Percentiles rank a stretch among this genome's conserved stretches.
These are phyloP conservation scores for Strix uralensis DNA, from an alignment of 2,113 vertebrate species.

Conservation along the genomic window DNA sequence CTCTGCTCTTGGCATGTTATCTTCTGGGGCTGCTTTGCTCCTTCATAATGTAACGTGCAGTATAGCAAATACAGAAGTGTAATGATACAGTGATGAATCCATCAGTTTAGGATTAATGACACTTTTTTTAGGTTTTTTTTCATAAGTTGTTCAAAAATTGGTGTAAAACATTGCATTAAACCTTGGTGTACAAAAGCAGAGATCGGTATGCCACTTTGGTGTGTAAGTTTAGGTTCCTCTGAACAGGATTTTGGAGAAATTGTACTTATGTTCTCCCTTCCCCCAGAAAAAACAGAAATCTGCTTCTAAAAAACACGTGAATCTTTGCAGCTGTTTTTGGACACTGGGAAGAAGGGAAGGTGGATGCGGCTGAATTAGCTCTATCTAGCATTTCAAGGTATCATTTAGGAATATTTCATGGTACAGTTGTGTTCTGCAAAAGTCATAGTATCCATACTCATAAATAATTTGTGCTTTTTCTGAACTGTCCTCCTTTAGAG, in stretches of 20 bases:
- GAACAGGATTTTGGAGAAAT: not conserved
- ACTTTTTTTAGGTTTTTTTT: not conserved
- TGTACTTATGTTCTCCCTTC: not conserved
- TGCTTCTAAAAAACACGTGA: not conserved
- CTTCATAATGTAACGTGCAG: accelerated
- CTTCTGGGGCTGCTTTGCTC: not conserved
- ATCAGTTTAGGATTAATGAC: not conserved
- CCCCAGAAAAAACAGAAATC: not conserved
- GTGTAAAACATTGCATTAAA: not conserved
- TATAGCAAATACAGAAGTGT: not conserved
- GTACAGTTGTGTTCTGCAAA: not conserved
- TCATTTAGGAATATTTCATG: not conserved
- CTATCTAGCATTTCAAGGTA: not conserved
- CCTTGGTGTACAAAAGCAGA: not conserved
- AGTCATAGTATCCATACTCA: not conserved
- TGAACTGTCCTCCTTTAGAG: not conserved
- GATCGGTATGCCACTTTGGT: not conserved
- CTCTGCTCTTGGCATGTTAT: not conserved
- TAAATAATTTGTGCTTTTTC: not conserved
- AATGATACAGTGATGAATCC: not conserved
- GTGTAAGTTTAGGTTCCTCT: not conserved
- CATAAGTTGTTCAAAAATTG: not conserved
- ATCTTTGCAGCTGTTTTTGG: not conserved
- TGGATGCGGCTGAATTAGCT: not conserved
- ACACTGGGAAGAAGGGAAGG: not conserved